Conservation (phyloP, 92 coral and sea anemone species). For the Galaxea fascicularis region DNA sequence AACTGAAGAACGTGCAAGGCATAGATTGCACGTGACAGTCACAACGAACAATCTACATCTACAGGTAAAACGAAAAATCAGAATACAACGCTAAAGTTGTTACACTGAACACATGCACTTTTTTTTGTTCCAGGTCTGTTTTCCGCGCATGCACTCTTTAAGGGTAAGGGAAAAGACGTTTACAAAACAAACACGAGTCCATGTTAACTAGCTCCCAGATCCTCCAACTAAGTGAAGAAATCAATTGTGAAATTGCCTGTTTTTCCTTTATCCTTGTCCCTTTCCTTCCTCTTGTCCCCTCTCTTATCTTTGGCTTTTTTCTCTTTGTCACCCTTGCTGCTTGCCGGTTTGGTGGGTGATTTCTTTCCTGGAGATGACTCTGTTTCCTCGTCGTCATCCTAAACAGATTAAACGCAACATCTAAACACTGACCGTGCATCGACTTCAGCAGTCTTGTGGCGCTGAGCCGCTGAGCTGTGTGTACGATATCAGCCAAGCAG, state of each 20-base stretch:
- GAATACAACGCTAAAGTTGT: too few species aligned
- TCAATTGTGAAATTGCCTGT: conserved; percentile 5
- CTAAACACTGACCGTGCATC: background rate
- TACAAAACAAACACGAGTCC: too few species aligned
- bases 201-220: too few species aligned
- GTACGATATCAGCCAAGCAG: too few species aligned
- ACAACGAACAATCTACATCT: too few species aligned
- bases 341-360: conserved; percentile 27
- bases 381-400: conserved; percentile 86
- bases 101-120: too few species aligned
- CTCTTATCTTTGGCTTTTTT: conserved; percentile 55
- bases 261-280: conserved; percentile 63
- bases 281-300: conserved; percentile 60
- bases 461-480: background rate
- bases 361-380: conserved; percentile 69
- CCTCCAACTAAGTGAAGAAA: background rate
- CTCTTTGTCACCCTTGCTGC: conserved; percentile 48
- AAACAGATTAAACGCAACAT: background rate
- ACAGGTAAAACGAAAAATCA: too few species aligned
- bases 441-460: background rate
- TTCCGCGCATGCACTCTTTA: too few species aligned
- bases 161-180: too few species aligned
- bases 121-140: too few species aligned
- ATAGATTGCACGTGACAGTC: too few species aligned
- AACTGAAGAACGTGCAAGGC: too few species aligned